Base-by-base conservation (phyloP, 2,113 vertebrate genomes). In the Pachypanchax playfairii region DNA sequence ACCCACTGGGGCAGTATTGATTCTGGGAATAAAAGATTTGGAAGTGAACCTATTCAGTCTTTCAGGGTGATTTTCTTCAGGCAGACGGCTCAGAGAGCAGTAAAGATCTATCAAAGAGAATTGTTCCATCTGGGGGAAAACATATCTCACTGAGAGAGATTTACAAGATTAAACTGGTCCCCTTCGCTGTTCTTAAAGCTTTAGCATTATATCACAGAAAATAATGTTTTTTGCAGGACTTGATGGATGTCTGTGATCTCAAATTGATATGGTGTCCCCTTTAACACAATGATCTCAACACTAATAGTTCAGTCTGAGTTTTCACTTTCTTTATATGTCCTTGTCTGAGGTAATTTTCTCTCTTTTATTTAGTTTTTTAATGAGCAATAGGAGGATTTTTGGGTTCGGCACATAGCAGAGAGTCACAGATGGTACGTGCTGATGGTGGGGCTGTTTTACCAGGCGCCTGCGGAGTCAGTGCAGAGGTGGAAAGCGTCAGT, bases 341-440 rank as follows among this genome's bases (percentile, higher is more conserved):
- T 58, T 58, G 21, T 51, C 41, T 54, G 67, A 14, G 73, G 64
- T 35, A 73, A 73, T 60, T 42, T 43, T 47, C 28, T n/a, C n/a
- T n/a, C n/a, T n/a, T n/a, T n/a, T n/a, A n/a, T n/a, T n/a, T n/a
- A n/a, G n/a, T n/a, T 9, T 28, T 35, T 35, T 1, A 12, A 9
- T 12, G 51, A 56, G 51, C 28, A 38, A 31, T 59, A 61, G 57
- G 38, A 39, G 69, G 70, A 64, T 65, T 36, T 25, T 42, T 25
- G 38, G 36, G 20, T 24, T 64, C 35, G 25, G n/a, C 17, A 46
- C 46, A 25, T 25, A 49, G 48, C 56, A 38, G 39, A 25, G 12
- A 73, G 39, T 39, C 79, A 70, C 79, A 84, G 79, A 82, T 82
- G 75, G 80, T 46, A 36, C 13, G 47, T 51, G 56, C 41, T 10